Percentiles rank a stretch among this genome's conserved stretches.
Conservation (phyloP, 2,113 vertebrate species). For the Istiophorus platypterus region DNA sequence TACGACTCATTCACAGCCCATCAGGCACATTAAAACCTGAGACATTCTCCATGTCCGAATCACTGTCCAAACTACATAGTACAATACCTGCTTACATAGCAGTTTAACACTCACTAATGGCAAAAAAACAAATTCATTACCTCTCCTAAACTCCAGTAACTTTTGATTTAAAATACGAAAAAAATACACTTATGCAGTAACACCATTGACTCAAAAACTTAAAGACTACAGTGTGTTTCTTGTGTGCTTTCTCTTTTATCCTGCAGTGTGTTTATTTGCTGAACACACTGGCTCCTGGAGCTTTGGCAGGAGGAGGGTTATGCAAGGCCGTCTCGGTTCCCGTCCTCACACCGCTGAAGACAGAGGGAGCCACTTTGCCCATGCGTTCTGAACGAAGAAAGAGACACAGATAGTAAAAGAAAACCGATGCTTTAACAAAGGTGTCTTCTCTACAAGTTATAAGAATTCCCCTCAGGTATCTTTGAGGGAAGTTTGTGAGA, state of each 20-base stretch:
- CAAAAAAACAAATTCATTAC: neutral
- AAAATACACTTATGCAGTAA: neutral
- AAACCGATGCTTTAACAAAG: neutral
- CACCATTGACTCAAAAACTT: neutral
- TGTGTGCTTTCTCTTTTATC: neutral
- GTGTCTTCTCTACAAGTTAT: neutral
- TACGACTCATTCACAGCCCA: neutral
- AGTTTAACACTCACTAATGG: constrained; percentile 5
- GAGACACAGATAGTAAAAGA: constrained; percentile 11
- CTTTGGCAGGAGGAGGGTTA: constrained; percentile 80
- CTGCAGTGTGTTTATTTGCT: constrained; percentile 76
- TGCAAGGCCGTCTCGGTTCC: constrained; percentile 91
- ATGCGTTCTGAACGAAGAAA: constrained; percentile 86
- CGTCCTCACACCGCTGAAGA: constrained; percentile 89
- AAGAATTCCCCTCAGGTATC: neutral
- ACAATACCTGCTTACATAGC: constrained; percentile 15
- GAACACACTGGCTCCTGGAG: constrained; percentile 89
- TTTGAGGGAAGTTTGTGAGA: neutral
- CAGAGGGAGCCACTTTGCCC: constrained; percentile 90
- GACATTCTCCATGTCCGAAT: neutral
- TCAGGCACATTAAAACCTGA: neutral
- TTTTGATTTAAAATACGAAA: neutral
- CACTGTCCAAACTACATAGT: constrained; percentile 19
- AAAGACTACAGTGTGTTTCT: neutral
- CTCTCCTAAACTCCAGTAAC: neutral